Percentiles rank a stretch among this genome's conserved stretches.
These are phyloP conservation scores for Heloderma charlesbogerti DNA, from an alignment of 2,113 vertebrate genomes.

Conservation along the genomic window DNA sequence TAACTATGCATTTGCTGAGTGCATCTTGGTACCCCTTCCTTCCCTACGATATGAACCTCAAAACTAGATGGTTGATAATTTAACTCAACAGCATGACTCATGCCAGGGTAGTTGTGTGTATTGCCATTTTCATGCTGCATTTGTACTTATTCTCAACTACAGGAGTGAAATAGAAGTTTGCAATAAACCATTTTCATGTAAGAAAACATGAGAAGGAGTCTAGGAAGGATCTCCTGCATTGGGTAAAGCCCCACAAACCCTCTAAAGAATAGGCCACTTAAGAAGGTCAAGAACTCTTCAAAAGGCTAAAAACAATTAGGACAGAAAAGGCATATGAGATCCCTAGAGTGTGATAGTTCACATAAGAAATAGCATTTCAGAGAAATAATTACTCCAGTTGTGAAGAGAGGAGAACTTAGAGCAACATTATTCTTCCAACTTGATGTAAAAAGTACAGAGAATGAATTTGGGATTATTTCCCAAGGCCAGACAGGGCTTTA, in stretches of 20 bases:
- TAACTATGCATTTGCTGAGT: background rate
- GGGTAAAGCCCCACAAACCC: background rate
- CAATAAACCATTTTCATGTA: too few relatives aligned
- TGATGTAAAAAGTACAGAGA: background rate
- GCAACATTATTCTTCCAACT: background rate
- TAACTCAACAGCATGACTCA: background rate
- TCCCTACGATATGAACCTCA: background rate
- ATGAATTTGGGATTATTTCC: background rate
- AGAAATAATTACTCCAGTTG: background rate
- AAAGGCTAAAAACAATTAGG: too few relatives aligned
- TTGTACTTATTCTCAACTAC: too few relatives aligned
- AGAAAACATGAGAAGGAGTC: background rate
- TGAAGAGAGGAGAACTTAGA: background rate
- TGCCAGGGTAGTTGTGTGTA: background rate
- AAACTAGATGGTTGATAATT: background rate
- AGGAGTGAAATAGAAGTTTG: too few relatives aligned
- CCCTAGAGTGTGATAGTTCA: background rate
- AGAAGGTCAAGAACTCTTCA: background rate
- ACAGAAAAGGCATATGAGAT: too few relatives aligned
- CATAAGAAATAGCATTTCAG: background rate
- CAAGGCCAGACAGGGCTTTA: background rate
- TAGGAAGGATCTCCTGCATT: background rate
- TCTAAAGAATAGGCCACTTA: background rate
- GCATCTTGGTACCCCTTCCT: background rate
- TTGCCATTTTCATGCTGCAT: background rate